phyloP scores from a whole-genome alignment of 2,113 vertebrate species.

The Tyrannus savana region DNA sequence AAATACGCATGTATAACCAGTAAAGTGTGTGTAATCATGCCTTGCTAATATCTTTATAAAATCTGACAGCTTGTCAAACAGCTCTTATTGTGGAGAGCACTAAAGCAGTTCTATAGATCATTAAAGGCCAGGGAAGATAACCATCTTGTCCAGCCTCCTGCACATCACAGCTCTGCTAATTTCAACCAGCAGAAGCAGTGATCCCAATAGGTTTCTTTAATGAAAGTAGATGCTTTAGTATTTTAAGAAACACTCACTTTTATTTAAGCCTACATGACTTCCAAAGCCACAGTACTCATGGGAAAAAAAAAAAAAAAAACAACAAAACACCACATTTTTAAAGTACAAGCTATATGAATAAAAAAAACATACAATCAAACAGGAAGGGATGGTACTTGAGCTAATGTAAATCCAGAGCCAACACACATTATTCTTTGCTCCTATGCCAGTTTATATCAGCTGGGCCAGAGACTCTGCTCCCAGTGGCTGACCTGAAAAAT shows the following conservation, averaged over 20 bases:
- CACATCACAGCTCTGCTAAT: slow-evolving; percentile 1
- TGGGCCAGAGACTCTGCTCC: neutral
- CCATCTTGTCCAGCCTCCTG: neutral
- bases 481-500: neutral
- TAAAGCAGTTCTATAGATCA: neutral
- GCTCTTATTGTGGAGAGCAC: neutral
- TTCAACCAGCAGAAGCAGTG: neutral
- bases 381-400: neutral
- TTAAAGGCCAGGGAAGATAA: neutral
- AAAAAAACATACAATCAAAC: neutral
- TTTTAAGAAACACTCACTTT: neutral
- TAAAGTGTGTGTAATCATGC: neutral
- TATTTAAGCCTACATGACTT: neutral
- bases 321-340: neutral
- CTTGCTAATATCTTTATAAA: neutral
- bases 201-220: neutral
- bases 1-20: neutral
- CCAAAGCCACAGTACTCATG: neutral
- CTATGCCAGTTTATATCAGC: neutral
- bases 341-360: neutral
- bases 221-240: neutral
- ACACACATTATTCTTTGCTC: neutral
- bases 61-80: neutral
- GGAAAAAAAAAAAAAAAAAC: neutral
- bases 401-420: neutral